A percentile compares a stretch with the other conserved stretches of the same genome.
phyloP scores from a whole-genome alignment of 2,888 invertebrate species.

The Nematopogon swammerdamellus region DNA sequence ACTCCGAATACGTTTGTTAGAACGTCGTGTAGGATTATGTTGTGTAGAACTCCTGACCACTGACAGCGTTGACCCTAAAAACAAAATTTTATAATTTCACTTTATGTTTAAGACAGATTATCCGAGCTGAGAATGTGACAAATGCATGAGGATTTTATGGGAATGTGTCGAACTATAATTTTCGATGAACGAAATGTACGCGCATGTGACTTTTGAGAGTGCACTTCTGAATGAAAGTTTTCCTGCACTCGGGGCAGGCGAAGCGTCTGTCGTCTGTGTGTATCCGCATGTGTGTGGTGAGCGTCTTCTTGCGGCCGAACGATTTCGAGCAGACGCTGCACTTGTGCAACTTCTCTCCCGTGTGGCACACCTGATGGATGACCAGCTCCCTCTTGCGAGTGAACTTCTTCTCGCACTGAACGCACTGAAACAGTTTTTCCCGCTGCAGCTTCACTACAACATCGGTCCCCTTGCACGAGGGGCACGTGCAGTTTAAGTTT shows the following conservation, averaged over 20 bases:
- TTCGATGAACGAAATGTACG: neutral
- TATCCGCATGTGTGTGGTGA: slow-evolving; percentile 34
- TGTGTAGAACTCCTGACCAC: too few relatives aligned
- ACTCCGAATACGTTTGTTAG: too few relatives aligned
- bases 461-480: neutral
- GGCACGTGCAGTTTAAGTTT: neutral
- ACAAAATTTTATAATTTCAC: too few relatives aligned
- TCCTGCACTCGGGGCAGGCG: slow-evolving; percentile 42
- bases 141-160: too few relatives aligned
- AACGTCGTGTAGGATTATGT: too few relatives aligned
- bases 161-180: too few relatives aligned
- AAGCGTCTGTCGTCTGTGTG: slow-evolving; percentile 28
- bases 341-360: neutral
- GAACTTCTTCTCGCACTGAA: neutral
- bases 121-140: too few relatives aligned
- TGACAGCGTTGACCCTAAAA: too few relatives aligned
- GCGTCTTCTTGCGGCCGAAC: slow-evolving; percentile 18
- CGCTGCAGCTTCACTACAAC: neutral
- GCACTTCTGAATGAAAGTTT: slow-evolving; percentile 25
- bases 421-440: neutral
- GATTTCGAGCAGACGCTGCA: neutral
- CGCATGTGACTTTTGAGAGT: neutral
- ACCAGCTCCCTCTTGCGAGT: neutral
- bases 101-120: too few relatives aligned
- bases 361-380: neutral